These are phyloP conservation scores for Peromyscus leucopus DNA, from an alignment of 2,113 vertebrate species.

Conservation along the genomic window DNA sequence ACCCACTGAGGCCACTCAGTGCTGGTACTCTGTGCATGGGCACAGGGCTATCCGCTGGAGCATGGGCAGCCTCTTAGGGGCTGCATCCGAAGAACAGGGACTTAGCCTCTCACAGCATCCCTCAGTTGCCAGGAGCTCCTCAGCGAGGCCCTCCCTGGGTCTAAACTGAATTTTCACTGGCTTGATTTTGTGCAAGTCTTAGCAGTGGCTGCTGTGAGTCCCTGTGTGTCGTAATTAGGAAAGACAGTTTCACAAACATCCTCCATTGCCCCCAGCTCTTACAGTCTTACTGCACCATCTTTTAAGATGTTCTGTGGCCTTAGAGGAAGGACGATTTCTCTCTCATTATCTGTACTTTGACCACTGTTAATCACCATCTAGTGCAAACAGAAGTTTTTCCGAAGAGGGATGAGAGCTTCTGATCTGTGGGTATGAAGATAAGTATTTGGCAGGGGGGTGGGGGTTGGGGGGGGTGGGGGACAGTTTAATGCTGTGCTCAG, in stretches of 20 bases:
- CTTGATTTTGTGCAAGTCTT: not conserved
- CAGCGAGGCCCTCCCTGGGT: not conserved
- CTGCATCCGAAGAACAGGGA: not conserved
- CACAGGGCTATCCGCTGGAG: not conserved
- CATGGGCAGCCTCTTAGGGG: not conserved
- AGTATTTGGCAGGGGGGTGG: too few relatives aligned
- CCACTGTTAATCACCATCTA: not conserved
- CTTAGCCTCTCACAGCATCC: not conserved
- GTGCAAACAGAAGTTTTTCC: not conserved
- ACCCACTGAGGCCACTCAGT: too few relatives aligned
- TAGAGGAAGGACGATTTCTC: not conserved
- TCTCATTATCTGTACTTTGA: not conserved
- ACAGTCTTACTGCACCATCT: not conserved
- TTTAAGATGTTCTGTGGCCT: not conserved
- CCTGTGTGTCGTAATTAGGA: too few relatives aligned
- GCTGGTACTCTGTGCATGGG: not conserved
- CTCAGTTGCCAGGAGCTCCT: not conserved
- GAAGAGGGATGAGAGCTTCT: not conserved
- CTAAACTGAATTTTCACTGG: not conserved
- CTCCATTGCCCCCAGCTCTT: not conserved
- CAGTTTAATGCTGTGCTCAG: not conserved
- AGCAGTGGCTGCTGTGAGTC: not conserved
- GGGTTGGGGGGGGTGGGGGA: not conserved
- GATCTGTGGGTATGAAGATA: not conserved
- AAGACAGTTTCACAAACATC: not conserved